Conservation (phyloP, 2,113 vertebrate species). For the Pseudorectes ferrugineus region DNA sequence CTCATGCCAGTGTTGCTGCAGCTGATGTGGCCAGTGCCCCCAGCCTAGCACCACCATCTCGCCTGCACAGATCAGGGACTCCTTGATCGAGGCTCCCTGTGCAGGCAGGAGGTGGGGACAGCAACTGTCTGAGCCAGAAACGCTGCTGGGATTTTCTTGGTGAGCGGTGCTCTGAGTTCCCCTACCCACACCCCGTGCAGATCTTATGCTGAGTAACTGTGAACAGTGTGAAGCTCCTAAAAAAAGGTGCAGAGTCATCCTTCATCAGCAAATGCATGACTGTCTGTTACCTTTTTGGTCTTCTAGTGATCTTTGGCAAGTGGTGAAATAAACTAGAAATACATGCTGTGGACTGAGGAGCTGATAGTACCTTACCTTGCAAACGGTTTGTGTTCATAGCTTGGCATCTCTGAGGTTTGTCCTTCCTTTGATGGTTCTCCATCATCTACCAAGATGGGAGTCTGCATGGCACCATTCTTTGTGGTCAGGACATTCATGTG, state of each 20-base stretch:
- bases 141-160: not conserved
- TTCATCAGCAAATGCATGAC: not conserved
- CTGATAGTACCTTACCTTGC: not conserved
- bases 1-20: rapidly evolving
- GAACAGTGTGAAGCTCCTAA: not conserved
- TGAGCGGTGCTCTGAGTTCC: not conserved
- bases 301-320: not conserved
- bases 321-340: not conserved
- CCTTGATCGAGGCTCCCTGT: not conserved
- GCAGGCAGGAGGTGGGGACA: not conserved
- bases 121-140: not conserved
- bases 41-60: not conserved
- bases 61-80: too few relatives aligned
- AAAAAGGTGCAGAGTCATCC: not conserved
- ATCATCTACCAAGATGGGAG: too few relatives aligned
- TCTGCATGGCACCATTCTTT: not conserved
- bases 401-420: not conserved
- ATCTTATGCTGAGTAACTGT: not conserved
- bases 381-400: not conserved
- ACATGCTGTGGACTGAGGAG: not conserved
- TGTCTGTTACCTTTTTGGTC: not conserved
- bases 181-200: not conserved
- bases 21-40: too few relatives aligned
- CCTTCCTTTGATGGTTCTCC: not conserved
- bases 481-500: not conserved